Base-by-base conservation (phyloP, 2,797 vertebrate genomes). In the Lacerta viridis region DNA sequence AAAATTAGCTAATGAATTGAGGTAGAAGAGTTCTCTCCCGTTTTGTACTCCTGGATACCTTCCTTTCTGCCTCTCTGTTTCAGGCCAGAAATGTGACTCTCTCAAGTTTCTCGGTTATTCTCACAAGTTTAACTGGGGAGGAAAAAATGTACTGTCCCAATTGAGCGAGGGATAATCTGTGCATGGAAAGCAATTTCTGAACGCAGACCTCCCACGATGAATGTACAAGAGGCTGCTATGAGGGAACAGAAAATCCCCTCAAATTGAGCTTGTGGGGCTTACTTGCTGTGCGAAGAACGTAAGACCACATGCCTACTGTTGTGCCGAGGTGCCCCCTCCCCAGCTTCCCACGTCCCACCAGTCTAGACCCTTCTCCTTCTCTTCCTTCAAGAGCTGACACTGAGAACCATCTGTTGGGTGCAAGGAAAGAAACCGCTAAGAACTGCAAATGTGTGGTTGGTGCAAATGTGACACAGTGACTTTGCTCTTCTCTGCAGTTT, bases 401-500 rank as follows among this genome's bases (percentile, higher is more conserved):
- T 55, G 41, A 15, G 78, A 10, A 10, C 36, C 68, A 43, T 29
- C 68, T 72, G 25, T 27, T 61, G 13, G 33, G 27, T 13, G 39
- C 29, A 8, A 72, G 68, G 5, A 61, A 46, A 64, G 25, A 20
- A 64, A 11, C 36, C 7, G 20, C 55, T 27, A 6, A 61, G 4
- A 41, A 77, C 20, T 7, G 29, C 18, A 72, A 7, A 79, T 64
- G 29, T 72, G 4, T 43, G n/a, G 33, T 5, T 25, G 15, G 15
- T 29, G 39, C 76, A 84, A 33, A 39, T 43, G 69, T 25, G 81
- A 77, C 7, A 81, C 0, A 18, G 59, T 83, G n/a, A 76, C 88
- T 92, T 86, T 77, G 80, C 92, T 96, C 92, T 90, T 91, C 91
- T 90, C 84, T 91, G 86, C 87, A 89, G 90, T 93, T 90, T 78